These are phyloP conservation scores for Chloroceryle inda DNA, from an alignment of 2,797 vertebrate genomes.

Conservation along the genomic window DNA sequence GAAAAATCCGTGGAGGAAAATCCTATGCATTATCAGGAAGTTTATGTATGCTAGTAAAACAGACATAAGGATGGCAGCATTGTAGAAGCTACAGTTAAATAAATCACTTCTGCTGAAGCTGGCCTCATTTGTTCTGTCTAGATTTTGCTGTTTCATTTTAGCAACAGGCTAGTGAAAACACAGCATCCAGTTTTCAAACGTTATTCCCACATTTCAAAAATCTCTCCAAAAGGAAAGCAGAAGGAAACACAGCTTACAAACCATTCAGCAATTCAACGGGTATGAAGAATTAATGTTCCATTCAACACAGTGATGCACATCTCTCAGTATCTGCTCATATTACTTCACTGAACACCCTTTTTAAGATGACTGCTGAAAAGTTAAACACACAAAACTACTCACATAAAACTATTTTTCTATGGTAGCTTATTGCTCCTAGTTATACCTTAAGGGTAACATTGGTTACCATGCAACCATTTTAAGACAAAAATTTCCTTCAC, in stretches of 20 bases:
- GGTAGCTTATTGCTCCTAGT: neutral
- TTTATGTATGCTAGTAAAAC: neutral
- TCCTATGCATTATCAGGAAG: neutral
- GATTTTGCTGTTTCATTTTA: neutral
- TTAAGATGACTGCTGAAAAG: neutral
- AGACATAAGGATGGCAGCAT: neutral
- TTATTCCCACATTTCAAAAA: neutral
- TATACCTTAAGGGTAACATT: neutral
- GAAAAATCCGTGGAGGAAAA: neutral
- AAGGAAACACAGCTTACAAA: neutral
- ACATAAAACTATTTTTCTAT: neutral
- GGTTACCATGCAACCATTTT: neutral
- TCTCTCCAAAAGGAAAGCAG: neutral
- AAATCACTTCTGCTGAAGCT: neutral
- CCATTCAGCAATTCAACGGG: neutral
- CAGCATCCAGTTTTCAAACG: neutral
- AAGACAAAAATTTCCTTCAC: neutral
- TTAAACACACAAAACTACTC: neutral
- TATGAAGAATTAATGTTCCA: neutral
- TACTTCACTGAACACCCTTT: neutral
- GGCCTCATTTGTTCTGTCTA: neutral
- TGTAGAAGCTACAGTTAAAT: neutral
- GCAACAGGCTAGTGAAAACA: neutral
- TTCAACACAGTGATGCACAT: accelerated
- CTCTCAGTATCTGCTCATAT: neutral